Evolutionary conservation across 2,888 invertebrate species (phyloP).

Genomic region (Hedychridium roseum): DNA sequence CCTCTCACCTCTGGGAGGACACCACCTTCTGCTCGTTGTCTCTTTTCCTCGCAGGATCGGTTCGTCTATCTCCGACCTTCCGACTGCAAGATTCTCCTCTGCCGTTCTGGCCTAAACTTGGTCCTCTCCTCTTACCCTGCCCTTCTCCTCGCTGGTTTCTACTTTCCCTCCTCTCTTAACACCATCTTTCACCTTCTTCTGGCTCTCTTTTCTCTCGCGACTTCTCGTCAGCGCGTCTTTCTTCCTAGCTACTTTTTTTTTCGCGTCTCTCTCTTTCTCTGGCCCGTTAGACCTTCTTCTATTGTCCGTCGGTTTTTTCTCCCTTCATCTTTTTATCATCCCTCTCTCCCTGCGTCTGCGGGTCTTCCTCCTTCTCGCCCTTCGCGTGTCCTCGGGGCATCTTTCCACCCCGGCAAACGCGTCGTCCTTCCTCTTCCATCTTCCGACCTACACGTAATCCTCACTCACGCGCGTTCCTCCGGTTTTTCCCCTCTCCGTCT

Average conservation of each 20-base stretch:
- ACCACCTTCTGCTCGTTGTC: no score
- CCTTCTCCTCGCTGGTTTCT: constrained; percentile 1
- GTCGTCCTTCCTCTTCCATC: constrained; percentile 5
- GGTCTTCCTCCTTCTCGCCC: constrained; percentile 2
- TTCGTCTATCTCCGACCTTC: no score
- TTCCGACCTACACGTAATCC: neutral
- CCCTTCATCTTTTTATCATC: constrained; percentile 3
- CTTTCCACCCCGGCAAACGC: constrained; percentile 6
- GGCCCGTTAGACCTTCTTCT: no score
- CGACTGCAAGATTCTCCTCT: no score
- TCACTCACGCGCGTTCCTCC: constrained; percentile 1
- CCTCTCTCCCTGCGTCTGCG: constrained; percentile 1
- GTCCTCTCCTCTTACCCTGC: no score
- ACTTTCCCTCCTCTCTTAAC: constrained; percentile 3
- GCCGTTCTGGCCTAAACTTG: no score
- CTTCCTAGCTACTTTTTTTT: neutral
- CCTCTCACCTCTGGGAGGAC: no score
- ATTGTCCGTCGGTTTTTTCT: no score
- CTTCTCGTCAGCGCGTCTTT: constrained; percentile 4
- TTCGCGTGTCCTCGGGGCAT: constrained; percentile 1
- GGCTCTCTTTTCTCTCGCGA: neutral
- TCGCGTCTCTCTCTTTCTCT: constrained; percentile 18
- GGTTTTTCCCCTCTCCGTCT: neutral
- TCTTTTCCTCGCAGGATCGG: no score
- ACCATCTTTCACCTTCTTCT: neutral